These are phyloP conservation scores for Baronia brevicornis DNA, from an alignment of 2,888 invertebrate genomes.

Conservation along the genomic window DNA sequence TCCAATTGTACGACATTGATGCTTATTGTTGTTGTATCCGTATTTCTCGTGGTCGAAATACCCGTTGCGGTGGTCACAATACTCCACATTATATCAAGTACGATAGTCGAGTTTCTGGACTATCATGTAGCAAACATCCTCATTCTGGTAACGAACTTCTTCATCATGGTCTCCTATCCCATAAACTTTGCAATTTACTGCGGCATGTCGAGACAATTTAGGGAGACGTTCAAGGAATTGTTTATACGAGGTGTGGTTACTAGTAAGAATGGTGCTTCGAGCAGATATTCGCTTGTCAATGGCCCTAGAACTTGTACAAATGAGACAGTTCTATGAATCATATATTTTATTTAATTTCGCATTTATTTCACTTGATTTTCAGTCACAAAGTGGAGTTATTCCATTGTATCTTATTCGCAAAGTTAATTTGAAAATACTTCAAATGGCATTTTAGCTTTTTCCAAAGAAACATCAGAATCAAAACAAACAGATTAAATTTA, in stretches of 20 bases:
- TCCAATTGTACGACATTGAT: constrained; percentile 91
- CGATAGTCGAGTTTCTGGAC: constrained; percentile 82
- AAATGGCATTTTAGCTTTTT: too few relatives aligned
- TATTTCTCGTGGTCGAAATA: constrained; percentile 88
- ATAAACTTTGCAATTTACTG: constrained; percentile 97
- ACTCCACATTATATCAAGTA: constrained; percentile 87
- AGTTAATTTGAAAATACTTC: too few relatives aligned
- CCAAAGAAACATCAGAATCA: too few relatives aligned
- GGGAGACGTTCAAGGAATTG: constrained; percentile 92
- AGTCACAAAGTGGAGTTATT: too few relatives aligned
- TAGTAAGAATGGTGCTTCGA: constrained; percentile 80
- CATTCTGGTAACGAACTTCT: constrained; percentile 90
- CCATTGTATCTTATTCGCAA: too few relatives aligned
- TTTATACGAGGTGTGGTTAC: constrained; percentile 81
- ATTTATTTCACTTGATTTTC: too few relatives aligned
- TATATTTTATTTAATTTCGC: constrained; percentile 15
- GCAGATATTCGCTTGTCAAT: constrained; percentile 87
- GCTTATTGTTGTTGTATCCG: constrained; percentile 91
- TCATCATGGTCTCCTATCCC: constrained; percentile 93
- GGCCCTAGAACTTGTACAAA: constrained; percentile 89
- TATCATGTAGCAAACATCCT: constrained; percentile 86
- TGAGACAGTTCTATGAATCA: constrained; percentile 83
- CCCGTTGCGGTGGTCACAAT: constrained; percentile 89
- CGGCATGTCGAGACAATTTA: constrained; percentile 95
- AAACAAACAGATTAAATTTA: too few relatives aligned